phyloP scores from a whole-genome alignment of 2,113 vertebrate genomes.

The Proterorhinus semilunaris region DNA sequence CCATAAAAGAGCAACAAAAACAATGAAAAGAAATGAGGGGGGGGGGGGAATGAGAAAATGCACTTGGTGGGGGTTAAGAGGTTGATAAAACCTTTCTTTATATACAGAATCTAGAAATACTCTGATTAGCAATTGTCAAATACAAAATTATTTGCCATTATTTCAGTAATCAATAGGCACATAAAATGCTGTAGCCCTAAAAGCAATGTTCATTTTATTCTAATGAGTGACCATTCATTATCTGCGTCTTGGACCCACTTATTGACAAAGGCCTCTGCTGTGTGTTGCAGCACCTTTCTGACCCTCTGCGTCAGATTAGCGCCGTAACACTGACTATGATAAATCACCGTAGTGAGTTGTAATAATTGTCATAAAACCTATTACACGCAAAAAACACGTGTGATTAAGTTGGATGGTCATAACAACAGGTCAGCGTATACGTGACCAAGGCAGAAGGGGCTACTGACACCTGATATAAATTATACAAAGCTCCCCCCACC shows the following conservation, averaged over 20 bases:
- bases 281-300: not conserved
- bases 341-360: not conserved
- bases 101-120: not conserved
- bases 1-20: too few species aligned
- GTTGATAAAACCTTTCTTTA: not conserved
- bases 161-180: not conserved
- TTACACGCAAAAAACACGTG: constrained; percentile 1
- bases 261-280: not conserved
- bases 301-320: not conserved
- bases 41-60: too few species aligned
- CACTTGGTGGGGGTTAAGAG: too few species aligned
- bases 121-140: not conserved
- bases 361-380: not conserved
- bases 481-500: constrained; percentile 4
- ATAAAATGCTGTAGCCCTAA: not conserved
- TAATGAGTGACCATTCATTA: not conserved
- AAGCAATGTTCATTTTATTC: not conserved
- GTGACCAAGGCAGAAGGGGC: constrained; percentile 17
- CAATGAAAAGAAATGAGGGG: too few species aligned
- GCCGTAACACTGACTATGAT: not conserved
- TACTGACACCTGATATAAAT: constrained; percentile 54
- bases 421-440: constrained; percentile 13
- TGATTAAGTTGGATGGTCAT: not conserved
- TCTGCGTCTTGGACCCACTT: not conserved
- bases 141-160: not conserved